phyloP scores from a whole-genome alignment of 2,113 vertebrate species.

The Sciurus niger region DNA sequence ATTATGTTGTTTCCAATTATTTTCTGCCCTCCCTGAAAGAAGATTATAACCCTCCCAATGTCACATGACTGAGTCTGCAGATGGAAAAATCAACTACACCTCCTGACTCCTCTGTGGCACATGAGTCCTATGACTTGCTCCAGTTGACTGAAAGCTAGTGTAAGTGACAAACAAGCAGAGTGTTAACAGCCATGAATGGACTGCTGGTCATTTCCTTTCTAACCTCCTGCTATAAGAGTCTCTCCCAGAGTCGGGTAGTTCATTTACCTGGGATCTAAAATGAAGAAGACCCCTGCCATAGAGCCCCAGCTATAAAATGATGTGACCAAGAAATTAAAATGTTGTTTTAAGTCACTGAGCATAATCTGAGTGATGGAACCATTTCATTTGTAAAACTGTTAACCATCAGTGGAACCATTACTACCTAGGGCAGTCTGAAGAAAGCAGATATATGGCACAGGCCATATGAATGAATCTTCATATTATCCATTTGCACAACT shows the following conservation, averaged over 20 bases:
- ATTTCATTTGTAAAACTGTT: neutral
- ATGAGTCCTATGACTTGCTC: neutral
- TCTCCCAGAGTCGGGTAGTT: neutral
- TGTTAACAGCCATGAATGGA: neutral
- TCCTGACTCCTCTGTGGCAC: neutral
- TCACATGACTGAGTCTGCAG: constrained; percentile 6
- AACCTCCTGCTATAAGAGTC: neutral
- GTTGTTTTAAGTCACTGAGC: neutral
- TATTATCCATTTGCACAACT: neutral
- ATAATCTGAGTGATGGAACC: constrained; percentile 13
- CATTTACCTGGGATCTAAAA: neutral
- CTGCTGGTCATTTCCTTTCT: neutral
- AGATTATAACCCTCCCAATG: neutral
- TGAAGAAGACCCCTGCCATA: neutral
- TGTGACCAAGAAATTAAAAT: constrained; percentile 21
- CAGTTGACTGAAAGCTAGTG: neutral
- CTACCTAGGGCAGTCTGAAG: neutral
- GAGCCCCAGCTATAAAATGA: neutral
- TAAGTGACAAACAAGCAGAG: neutral
- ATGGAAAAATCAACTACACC: neutral
- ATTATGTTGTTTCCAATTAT: constrained; percentile 15
- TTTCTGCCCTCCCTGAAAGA: constrained; percentile 1
- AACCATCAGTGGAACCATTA: neutral
- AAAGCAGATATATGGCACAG: neutral
- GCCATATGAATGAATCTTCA: neutral